Base-by-base conservation (phyloP, 2,113 vertebrate species). In the Notechis scutatus region DNA sequence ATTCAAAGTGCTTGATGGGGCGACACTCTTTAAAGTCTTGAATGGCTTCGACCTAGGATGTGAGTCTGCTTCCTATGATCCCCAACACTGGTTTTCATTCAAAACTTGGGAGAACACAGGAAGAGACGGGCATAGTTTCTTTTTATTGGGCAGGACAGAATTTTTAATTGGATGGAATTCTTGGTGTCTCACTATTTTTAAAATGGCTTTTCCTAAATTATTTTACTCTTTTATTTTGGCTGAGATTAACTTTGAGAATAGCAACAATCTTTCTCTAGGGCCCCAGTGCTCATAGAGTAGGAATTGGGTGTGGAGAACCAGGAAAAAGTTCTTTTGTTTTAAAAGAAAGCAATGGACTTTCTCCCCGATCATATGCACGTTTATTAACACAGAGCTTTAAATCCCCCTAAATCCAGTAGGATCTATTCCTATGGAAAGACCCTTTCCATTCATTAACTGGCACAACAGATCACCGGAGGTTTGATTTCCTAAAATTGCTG, bases 401-500 rank as follows among this genome's bases (percentile, higher is more conserved):
- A 23, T n/a, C 42, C 20, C 26, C 23, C 26, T 88, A 52, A 88
- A 15, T 56, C 39, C 59, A 74, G 15, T 56, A 54, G 52, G 5
- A 57, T 4, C 1, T 0, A 24, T 57, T 89, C 42, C 24, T 42
- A 21, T 92, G 23, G 34, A 23, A 11, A 55, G 39, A 52, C 47
- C 39, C 29, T 81, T 88, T 94, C 23, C 23, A 54, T 94, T 56
- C 85, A 52, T 45, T 94, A 29, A 42, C n/a, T 45, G 45, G 81
- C 57, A 54, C n/a, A 52, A 88, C 10, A 50, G 47, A 86, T 45
- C 39, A 24, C 12, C 81, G 14, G 55, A 92, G 39, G 55, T n/a
- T 39, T 94, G 86, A 87, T 94, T 89, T 95, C 10, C 74, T 45
- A 93, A 24, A 50, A 93, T 8, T 23, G 59, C 88, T 5, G 93